Conservation (phyloP, 35 echinoderm and acorn worm genomes). For the Lytechinus pictus region DNA sequence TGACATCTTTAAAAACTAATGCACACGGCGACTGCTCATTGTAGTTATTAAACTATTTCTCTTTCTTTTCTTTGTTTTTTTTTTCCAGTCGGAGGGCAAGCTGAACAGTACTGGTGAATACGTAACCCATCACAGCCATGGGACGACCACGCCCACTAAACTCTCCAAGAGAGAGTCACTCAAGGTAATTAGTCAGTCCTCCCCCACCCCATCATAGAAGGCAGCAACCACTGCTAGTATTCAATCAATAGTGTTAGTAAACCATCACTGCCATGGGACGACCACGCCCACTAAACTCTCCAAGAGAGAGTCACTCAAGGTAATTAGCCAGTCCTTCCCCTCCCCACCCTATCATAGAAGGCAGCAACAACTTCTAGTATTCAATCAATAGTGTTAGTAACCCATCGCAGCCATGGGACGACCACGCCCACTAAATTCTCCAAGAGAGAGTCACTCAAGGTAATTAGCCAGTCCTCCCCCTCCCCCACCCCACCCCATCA, state of each 20-base stretch:
- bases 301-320: constrained; percentile 73
- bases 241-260: background rate
- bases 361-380: too few relatives aligned
- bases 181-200: constrained; percentile 40
- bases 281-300: constrained; percentile 67
- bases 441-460: constrained; percentile 75
- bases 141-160: constrained; percentile 54
- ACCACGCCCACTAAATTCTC: constrained; percentile 66
- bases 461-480: background rate
- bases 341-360: too few relatives aligned
- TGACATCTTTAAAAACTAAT: too few relatives aligned
- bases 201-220: background rate
- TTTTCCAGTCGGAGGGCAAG: constrained; percentile 68
- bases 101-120: constrained; percentile 61
- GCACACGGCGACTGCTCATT: too few relatives aligned
- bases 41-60: background rate
- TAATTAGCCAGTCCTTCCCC: background rate
- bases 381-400: background rate
- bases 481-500: too few relatives aligned
- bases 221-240: too few relatives aligned
- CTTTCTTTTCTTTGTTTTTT: constrained; percentile 3
- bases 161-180: constrained; percentile 74
- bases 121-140: constrained; percentile 33
- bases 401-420: constrained; percentile 3
- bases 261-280: constrained; percentile 11